Base-by-base conservation (phyloP, 2,888 invertebrate species). In the Himalopsyche anomala region DNA sequence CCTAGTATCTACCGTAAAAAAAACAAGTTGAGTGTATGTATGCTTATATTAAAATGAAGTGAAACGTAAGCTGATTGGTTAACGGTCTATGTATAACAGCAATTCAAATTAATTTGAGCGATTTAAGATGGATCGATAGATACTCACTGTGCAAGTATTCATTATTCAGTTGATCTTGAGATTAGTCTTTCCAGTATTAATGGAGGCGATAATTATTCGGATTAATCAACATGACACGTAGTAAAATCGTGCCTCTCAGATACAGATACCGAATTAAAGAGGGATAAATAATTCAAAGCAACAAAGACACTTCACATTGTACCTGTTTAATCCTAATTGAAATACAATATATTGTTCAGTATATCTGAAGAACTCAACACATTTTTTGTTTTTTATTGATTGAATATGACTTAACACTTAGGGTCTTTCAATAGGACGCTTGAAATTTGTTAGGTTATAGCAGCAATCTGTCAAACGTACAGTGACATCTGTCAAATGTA, bases 81-180 rank as follows among this genome's bases (percentile, higher is more conserved):
- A 45, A 9, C 45, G 2, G 45, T 45, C 45, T 45, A 0, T 45
- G 45, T 45, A 45, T 11, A 45, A 62, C 62, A 19, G 62, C 9
- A 62, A 62, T 19, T 62, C 62, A 62, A 62, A 62, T 62, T 62
- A n/a, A 62, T 19, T 62, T 9, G n/a, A 62, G 19, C 8, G 62
- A 9, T 19, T 62, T 9, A 8, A 19, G 19, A 62, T 62, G 62
- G 28, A 19, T 19, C 19, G 62, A 56, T 62, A 19, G 9, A 19
- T 62, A 62, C 62, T 5, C 5, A 11, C 3, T 11, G 62, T 62
- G 8, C 19, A 19, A n/a, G 62, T 62, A 62, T 62, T 19, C 56
- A 56, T 56, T 56, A 56, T 56, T 62, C 62, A 62, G 28, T 9
- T 62, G 62, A 62, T 62, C 62, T n/a, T 11, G 19, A 62, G 62